Conservation (phyloP, 2,113 vertebrate species). For the Eonycteris spelaea region DNA sequence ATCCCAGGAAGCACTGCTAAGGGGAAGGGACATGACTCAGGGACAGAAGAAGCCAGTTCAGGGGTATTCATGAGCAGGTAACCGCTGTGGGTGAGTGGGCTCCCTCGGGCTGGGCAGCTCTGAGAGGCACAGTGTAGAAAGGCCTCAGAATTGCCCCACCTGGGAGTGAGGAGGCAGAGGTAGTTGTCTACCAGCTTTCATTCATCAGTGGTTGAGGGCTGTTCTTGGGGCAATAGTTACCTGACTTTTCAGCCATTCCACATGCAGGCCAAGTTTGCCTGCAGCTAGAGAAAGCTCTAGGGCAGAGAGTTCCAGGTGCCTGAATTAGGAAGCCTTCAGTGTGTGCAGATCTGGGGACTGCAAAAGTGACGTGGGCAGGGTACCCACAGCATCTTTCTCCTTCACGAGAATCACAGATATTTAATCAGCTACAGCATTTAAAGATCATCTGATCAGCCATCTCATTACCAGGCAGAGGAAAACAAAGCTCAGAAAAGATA, state of each 20-base stretch:
- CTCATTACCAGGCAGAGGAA: not conserved
- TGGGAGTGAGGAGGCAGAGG: not conserved
- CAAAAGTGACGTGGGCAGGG: not conserved
- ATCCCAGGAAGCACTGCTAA: not conserved
- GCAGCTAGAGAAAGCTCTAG: not conserved
- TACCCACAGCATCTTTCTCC: not conserved
- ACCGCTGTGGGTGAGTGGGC: not conserved
- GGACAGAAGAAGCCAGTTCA: not conserved
- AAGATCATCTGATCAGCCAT: not conserved
- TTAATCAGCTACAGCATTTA: not conserved
- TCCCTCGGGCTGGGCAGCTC: not conserved
- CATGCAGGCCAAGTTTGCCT: not conserved
- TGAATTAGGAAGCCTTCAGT: not conserved
- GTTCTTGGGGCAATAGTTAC: not conserved
- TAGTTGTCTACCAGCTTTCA: not conserved
- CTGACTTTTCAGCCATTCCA: not conserved
- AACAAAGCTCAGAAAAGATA: not conserved
- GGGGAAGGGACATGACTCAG: fast-evolving
- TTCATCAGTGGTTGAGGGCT: not conserved
- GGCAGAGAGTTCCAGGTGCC: not conserved
- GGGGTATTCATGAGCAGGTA: not conserved
- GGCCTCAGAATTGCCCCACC: not conserved
- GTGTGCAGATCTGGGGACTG: too few species aligned
- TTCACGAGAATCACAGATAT: not conserved
- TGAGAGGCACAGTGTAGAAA: not conserved